Base-by-base conservation (phyloP, 2,888 invertebrate genomes). In the Petrophora chlorosata region DNA sequence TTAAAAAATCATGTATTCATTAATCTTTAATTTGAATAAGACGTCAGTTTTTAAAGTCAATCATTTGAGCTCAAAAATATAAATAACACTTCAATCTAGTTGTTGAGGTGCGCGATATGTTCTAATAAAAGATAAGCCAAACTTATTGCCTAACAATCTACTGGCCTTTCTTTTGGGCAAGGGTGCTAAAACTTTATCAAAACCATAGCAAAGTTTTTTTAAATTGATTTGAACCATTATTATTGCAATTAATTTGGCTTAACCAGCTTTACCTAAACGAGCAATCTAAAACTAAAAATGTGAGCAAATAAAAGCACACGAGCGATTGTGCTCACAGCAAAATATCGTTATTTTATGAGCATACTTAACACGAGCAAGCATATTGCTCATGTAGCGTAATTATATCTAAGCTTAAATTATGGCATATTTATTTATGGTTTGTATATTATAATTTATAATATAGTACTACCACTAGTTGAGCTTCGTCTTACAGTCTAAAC, bases 401-500 rank as follows among this genome's bases (percentile, higher is more conserved):
- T 33, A 47, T 48, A 46, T 39, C 53, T 67, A 70, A 53, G 50
- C 69, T 74, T 73, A 65, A 61, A 64, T 77, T 77, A 79, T 79
- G 79, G 77, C 77, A 81, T 78, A 70, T 67, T 68, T 72, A 44
- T 33, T 35, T 36, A 56, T 43, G 36, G 44, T 45, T 56, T 43
- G n/a, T 42, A 46, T 39, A 42, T 25, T 36, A 10, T 45, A n/a
- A n/a, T n/a, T n/a, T 33, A 34, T 32, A 41, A 26, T 49, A 60
- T 61, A 38, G 12, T 17, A 35, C 13, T 58, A 50, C 17, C 45
- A 34, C 70, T 81, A 82, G 68, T 78, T 77, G 78, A 78, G 79
- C 76, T 71, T 74, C 63, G 60, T 67, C 68, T 67, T 73, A 73
- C 44, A 53, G 23, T 59, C 59, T 65, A 71, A 56, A 58, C 67